Percentiles rank a stretch among this genome's conserved stretches.
phyloP scores from a whole-genome alignment of 2,888 invertebrate species.

The Rhaphigaster nebulosa region DNA sequence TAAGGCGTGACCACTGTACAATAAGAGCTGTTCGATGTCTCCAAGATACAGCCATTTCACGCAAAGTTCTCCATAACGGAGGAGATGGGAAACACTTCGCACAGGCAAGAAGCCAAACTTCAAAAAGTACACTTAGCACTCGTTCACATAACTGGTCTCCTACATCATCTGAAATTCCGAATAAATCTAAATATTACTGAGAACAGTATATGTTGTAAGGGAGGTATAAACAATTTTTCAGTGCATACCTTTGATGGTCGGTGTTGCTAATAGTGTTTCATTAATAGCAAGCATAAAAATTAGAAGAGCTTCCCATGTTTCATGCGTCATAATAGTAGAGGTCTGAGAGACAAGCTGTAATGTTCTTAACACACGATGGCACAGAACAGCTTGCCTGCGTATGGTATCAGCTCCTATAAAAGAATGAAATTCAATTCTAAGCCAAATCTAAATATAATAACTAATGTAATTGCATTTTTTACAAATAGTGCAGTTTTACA shows the following conservation, averaged over 20 bases:
- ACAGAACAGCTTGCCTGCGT: conserved; percentile 92
- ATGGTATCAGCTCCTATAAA: conserved; percentile 79
- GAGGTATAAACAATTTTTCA: background rate
- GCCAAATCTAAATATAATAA: conserved; percentile 27
- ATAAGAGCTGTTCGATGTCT: conserved; percentile 92
- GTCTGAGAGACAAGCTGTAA: conserved; percentile 85
- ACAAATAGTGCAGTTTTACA: conserved; percentile 66
- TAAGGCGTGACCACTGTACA: conserved; percentile 95
- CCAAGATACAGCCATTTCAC: conserved; percentile 94
- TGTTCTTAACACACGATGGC: conserved; percentile 90
- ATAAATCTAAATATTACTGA: conserved; percentile 22
- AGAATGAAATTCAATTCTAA: conserved; percentile 27
- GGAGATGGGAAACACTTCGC: conserved; percentile 92
- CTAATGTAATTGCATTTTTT: conserved; percentile 15
- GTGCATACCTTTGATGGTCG: conserved; percentile 80
- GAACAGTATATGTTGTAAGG: background rate
- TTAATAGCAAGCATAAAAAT: conserved; percentile 91
- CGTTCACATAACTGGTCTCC: conserved; percentile 95
- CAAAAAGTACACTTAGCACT: conserved; percentile 92
- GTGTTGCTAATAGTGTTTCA: conserved; percentile 91
- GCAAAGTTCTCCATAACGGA: conserved; percentile 93
- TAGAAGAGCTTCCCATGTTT: conserved; percentile 92
- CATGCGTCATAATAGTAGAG: conserved; percentile 81
- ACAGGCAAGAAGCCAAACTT: conserved; percentile 83
- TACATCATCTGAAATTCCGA: conserved; percentile 79